phyloP scores from a whole-genome alignment of 2,888 invertebrate genomes.

The Baccha elongata region DNA sequence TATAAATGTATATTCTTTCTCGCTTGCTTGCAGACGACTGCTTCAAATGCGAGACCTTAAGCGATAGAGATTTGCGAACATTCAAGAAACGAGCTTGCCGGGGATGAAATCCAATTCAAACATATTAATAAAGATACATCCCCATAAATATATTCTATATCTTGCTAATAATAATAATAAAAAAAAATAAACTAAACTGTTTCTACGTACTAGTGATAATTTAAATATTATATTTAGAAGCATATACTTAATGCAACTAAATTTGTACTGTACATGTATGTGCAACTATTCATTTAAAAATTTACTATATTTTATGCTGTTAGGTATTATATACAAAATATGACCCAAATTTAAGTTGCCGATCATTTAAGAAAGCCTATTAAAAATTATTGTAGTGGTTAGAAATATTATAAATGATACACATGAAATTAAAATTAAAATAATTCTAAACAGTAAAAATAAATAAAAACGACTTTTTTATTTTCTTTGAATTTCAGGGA shows the following conservation, averaged over 20 bases:
- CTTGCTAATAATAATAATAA: constrained; percentile 21
- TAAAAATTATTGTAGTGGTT: constrained; percentile 43
- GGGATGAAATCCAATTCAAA: constrained; percentile 60
- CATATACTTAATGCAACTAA: not conserved
- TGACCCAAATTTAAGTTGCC: constrained; percentile 44
- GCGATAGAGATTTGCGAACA: constrained; percentile 62
- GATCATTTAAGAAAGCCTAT: constrained; percentile 49
- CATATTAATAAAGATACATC: constrained; percentile 16
- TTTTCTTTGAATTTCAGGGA: not conserved
- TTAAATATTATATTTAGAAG: constrained; percentile 37
- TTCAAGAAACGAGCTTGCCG: constrained; percentile 71
- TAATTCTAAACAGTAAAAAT: constrained; percentile 36
- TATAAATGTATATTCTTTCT: constrained; percentile 40
- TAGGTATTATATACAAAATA: constrained; percentile 40
- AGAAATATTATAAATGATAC: constrained; percentile 52
- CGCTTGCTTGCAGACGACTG: constrained; percentile 68
- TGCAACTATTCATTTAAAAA: constrained; percentile 37
- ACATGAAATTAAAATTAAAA: constrained; percentile 57
- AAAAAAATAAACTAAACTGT: constrained; percentile 37
- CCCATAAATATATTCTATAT: constrained; percentile 23
- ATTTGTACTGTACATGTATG: constrained; percentile 22
- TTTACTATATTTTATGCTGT: constrained; percentile 57
- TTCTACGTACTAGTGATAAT: constrained; percentile 66
- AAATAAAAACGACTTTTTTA: constrained; percentile 10
- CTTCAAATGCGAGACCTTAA: constrained; percentile 49